Conservation (phyloP, 2,113 vertebrate species). For the Aptenodytes patagonicus region DNA sequence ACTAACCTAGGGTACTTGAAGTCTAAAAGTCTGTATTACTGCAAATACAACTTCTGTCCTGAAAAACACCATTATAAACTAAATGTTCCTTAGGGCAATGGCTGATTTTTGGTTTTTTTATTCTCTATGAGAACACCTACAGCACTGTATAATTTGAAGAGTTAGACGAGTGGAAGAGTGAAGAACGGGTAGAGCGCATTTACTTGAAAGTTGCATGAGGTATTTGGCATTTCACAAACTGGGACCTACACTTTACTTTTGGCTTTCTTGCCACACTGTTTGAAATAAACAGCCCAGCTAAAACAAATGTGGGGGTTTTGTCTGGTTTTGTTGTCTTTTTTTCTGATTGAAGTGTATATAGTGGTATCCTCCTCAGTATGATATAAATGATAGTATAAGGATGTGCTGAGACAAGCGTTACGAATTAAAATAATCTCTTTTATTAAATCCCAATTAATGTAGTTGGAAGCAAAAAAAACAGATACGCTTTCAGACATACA, state of each 20-base stretch:
- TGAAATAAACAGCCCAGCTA: background rate
- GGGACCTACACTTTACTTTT: background rate
- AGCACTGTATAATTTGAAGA: background rate
- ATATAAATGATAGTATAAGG: background rate
- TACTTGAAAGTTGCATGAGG: background rate
- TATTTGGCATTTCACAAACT: background rate
- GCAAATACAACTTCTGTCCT: background rate
- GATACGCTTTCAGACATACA: background rate
- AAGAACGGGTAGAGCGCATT: background rate
- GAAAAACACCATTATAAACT: background rate
- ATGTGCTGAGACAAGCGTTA: background rate
- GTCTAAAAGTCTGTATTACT: background rate
- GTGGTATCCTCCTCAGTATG: background rate
- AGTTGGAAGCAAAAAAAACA: background rate
- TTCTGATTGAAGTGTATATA: background rate
- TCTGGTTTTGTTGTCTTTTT: background rate
- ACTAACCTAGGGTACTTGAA: background rate
- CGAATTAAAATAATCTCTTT: background rate
- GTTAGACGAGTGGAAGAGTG: background rate
- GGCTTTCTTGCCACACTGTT: background rate
- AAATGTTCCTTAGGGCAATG: background rate
- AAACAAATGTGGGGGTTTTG: fast-evolving
- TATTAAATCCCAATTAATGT: background rate
- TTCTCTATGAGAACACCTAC: background rate
- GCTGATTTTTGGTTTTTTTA: background rate